A percentile compares a stretch with the other conserved stretches of the same genome.
These are phyloP conservation scores for Pangasius djambal DNA, from an alignment of 2,797 vertebrate species.

Conservation along the genomic window DNA sequence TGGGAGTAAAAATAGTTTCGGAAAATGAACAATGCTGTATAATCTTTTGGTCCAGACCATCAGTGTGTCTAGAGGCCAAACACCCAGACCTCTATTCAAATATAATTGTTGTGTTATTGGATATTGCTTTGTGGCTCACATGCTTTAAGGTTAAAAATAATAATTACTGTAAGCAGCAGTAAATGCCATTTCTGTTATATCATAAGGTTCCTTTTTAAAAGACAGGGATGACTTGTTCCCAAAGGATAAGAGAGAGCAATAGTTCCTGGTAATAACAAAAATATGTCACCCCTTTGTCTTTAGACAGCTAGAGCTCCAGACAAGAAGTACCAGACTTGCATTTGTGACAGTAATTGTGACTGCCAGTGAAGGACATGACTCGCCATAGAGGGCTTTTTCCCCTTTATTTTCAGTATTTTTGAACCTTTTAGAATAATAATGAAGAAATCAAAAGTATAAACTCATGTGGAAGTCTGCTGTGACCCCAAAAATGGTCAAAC, in stretches of 20 bases:
- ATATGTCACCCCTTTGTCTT: neutral
- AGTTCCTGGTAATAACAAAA: neutral
- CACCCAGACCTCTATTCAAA: conserved; percentile 19
- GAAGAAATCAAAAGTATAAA: neutral
- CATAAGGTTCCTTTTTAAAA: neutral
- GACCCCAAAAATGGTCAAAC: neutral
- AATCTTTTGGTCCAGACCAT: conserved; percentile 40
- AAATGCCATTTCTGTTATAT: conserved; percentile 6
- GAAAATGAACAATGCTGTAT: neutral
- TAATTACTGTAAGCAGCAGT: conserved; percentile 23
- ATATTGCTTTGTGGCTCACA: conserved; percentile 33
- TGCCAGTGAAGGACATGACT: neutral
- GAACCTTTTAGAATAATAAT: neutral
- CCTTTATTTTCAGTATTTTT: neutral
- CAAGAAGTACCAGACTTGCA: neutral
- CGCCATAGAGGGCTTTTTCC: neutral
- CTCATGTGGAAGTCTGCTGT: neutral
- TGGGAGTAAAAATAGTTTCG: neutral
- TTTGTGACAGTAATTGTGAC: neutral
- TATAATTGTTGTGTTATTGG: conserved; percentile 30
- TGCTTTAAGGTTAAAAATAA: conserved; percentile 28
- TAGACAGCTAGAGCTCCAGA: neutral
- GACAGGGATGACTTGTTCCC: neutral
- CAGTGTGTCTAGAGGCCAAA: conserved; percentile 41
- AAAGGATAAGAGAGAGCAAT: neutral